Conservation (phyloP, 1,140 invertebrate species). For the Zaprionus camerounensis region DNA sequence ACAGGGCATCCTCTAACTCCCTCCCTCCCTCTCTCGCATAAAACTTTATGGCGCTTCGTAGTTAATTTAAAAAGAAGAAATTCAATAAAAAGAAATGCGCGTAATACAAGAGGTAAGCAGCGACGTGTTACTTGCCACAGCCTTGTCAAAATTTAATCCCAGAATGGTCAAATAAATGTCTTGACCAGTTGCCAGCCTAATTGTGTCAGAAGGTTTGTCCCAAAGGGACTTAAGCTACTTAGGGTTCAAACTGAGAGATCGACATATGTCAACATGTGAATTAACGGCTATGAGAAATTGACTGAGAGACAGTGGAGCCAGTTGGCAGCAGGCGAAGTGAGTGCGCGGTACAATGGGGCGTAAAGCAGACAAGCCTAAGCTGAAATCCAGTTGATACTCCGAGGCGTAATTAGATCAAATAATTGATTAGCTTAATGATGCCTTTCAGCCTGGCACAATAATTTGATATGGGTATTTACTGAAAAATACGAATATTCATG, state of each 20-base stretch:
- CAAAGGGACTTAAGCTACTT: slow-evolving; percentile 29
- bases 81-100: slow-evolving; percentile 61
- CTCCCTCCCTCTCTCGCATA: slow-evolving; percentile 23
- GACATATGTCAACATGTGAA: slow-evolving; percentile 64
- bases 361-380: neutral
- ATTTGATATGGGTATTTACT: slow-evolving; percentile 3
- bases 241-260: slow-evolving; percentile 25
- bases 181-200: slow-evolving; percentile 34
- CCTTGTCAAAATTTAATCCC: slow-evolving; percentile 51
- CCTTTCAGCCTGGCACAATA: neutral
- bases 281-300: slow-evolving; percentile 60
- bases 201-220: slow-evolving; percentile 42
- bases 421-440: slow-evolving; percentile 2
- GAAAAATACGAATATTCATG: neutral
- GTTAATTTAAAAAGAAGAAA: slow-evolving; percentile 75
- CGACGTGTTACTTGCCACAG: slow-evolving; percentile 46
- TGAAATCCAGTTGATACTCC: neutral
- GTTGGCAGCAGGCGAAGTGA: neutral
- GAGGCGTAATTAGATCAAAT: slow-evolving; percentile 7
- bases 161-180: slow-evolving; percentile 20
- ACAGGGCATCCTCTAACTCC: slow-evolving; percentile 7
- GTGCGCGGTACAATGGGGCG: neutral
- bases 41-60: slow-evolving; percentile 68
- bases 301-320: neutral
- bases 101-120: neutral